Evolutionary conservation across 2,113 vertebrate genomes (phyloP).

Genomic region (Python bivittatus): DNA sequence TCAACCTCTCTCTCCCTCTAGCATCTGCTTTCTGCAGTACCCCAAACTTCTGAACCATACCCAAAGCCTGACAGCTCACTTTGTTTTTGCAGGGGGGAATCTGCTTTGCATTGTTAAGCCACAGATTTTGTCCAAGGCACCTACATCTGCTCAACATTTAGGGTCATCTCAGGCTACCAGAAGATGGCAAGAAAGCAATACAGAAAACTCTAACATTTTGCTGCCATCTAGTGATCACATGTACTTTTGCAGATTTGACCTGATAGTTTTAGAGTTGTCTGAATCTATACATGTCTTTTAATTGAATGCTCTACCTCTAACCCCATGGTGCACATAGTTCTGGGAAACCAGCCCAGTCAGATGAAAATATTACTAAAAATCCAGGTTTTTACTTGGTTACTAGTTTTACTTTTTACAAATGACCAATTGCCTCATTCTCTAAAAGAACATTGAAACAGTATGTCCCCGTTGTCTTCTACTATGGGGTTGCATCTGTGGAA

Average conservation of each 20-base stretch:
- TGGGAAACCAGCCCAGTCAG: neutral
- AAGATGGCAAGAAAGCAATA: neutral
- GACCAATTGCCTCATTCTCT: neutral
- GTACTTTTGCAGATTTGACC: neutral
- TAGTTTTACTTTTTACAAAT: neutral
- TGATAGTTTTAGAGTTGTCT: neutral
- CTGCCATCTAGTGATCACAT: neutral
- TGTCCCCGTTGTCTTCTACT: neutral
- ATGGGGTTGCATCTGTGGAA: neutral
- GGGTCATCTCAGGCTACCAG: neutral
- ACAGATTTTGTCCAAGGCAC: neutral
- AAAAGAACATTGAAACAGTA: neutral
- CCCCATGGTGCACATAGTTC: neutral
- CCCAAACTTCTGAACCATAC: neutral
- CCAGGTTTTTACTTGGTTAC: neutral
- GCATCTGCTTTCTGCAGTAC: neutral
- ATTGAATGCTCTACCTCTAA: neutral
- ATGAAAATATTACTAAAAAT: neutral
- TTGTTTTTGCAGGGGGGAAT: neutral
- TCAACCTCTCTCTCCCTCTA: neutral
- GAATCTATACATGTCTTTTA: neutral
- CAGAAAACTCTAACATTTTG: neutral
- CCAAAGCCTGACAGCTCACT: neutral
- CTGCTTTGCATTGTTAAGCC: neutral
- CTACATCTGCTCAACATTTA: neutral